Percentiles rank a stretch among this genome's conserved stretches.
phyloP scores from a whole-genome alignment of 2,113 vertebrate species.

The Xenopus laevis region DNA sequence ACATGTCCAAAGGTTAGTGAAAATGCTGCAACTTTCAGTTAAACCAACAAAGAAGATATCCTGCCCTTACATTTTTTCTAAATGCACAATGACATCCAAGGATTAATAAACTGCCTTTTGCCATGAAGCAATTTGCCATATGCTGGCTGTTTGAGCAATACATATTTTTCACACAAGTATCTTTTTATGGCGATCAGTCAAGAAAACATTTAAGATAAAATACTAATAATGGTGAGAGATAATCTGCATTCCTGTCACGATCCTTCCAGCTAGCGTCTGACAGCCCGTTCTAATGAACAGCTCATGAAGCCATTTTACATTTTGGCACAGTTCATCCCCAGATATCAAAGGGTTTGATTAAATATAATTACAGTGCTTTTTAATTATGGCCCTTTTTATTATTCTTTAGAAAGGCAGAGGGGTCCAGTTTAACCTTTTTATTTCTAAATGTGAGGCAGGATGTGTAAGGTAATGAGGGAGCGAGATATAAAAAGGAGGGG shows the following conservation, averaged over 20 bases:
- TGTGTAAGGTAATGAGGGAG: accelerated
- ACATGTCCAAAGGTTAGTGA: too few relatives aligned
- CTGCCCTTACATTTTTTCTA: too few relatives aligned
- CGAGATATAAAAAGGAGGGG: accelerated
- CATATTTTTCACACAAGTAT: background rate
- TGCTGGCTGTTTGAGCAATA: accelerated
- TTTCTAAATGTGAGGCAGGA: background rate
- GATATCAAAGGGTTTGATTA: conserved; percentile 42
- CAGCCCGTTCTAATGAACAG: conserved; percentile 13
- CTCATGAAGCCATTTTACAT: conserved; percentile 19
- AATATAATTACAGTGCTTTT: conserved; percentile 45
- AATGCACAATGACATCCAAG: background rate
- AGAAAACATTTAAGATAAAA: conserved; percentile 2
- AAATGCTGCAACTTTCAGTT: too few relatives aligned
- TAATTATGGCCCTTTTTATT: conserved; percentile 42
- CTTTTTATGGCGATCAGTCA: background rate
- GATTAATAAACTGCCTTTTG: background rate
- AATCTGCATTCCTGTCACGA: conserved; percentile 36
- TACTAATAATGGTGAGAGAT: background rate
- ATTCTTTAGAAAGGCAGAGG: conserved; percentile 24
- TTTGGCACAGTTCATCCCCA: background rate
- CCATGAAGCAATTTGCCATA: background rate
- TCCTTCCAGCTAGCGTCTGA: background rate
- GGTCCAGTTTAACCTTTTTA: background rate
- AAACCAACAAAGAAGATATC: too few relatives aligned